A percentile compares a stretch with the other conserved stretches of the same genome.
Evolutionary conservation across 1,140 invertebrate species (phyloP).

Genomic region (Lepidurus arcticus): DNA sequence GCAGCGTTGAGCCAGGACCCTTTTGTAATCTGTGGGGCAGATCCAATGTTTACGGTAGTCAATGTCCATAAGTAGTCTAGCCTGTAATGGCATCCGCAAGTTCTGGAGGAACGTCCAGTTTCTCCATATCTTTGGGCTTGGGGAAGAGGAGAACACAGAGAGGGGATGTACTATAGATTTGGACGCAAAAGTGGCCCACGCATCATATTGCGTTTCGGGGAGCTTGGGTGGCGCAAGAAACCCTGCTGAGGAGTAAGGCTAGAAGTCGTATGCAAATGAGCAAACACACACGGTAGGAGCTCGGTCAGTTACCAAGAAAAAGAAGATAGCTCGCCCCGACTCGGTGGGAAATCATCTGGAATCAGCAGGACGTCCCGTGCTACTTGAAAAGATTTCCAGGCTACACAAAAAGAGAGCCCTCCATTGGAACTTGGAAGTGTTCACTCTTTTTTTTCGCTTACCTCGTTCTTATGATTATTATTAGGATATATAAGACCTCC

Average conservation of each 20-base stretch:
- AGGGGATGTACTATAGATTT: not conserved
- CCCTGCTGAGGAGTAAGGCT: conserved; percentile 20
- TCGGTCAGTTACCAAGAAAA: not conserved
- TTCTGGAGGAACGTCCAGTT: not conserved
- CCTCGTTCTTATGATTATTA: not conserved
- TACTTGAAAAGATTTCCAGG: not conserved
- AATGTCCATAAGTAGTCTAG: conserved; percentile 5
- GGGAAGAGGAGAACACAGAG: not conserved
- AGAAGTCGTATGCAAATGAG: conserved; percentile 22
- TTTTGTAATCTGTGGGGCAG: not conserved
- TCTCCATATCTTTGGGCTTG: not conserved
- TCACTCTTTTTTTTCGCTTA: not conserved
- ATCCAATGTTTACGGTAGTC: not conserved
- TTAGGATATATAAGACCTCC: not conserved
- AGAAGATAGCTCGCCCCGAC: conserved; percentile 3
- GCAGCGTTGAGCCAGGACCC: not conserved
- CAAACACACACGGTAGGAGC: conserved; percentile 17
- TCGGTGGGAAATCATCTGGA: conserved; percentile 18
- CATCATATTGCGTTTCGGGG: not conserved
- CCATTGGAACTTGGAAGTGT: not conserved
- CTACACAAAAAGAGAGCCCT: not conserved
- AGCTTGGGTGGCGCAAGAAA: conserved; percentile 17
- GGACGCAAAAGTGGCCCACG: not conserved
- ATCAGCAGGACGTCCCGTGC: conserved; percentile 20
- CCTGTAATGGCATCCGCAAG: not conserved